Evolutionary conservation across 1,140 invertebrate genomes (phyloP).

Genomic region (Wiebesia pumilae): DNA sequence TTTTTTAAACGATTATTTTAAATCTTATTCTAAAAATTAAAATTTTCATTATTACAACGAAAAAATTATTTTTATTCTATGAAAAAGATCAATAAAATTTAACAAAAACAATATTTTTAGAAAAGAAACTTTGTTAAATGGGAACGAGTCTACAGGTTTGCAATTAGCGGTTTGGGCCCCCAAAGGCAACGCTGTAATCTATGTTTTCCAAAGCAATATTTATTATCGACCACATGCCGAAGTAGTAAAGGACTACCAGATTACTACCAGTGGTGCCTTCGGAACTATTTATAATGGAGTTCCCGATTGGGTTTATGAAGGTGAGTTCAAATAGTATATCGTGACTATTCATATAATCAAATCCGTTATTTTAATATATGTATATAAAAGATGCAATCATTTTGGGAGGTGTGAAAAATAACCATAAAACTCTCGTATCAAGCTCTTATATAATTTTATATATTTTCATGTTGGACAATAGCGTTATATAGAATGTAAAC

Average conservation of each 20-base stretch:
- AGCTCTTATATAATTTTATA: background rate
- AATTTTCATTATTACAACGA: no score
- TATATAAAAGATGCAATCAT: background rate
- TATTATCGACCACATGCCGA: slow-evolving; percentile 79
- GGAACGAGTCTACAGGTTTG: slow-evolving; percentile 75
- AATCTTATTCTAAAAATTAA: no score
- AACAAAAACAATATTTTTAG: slow-evolving; percentile 65
- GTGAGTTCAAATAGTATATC: slow-evolving; percentile 68
- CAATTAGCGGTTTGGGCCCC: slow-evolving; percentile 85
- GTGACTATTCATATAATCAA: background rate
- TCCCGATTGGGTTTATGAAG: slow-evolving; percentile 89
- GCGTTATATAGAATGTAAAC: no score
- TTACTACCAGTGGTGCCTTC: slow-evolving; percentile 76
- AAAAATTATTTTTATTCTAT: no score
- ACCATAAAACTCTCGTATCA: background rate
- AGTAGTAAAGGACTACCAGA: slow-evolving; percentile 69
- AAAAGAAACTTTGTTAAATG: slow-evolving; percentile 64
- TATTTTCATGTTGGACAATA: background rate
- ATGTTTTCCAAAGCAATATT: slow-evolving; percentile 88
- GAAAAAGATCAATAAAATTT: no score
- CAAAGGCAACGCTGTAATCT: slow-evolving; percentile 81
- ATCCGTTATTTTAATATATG: background rate
- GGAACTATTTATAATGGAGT: slow-evolving; percentile 83
- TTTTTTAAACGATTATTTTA: no score
- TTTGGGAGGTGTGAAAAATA: no score